A percentile compares a stretch with the other conserved stretches of the same genome.
These are phyloP conservation scores for Channa argus DNA, from an alignment of 2,113 vertebrate genomes.

Conservation along the genomic window DNA sequence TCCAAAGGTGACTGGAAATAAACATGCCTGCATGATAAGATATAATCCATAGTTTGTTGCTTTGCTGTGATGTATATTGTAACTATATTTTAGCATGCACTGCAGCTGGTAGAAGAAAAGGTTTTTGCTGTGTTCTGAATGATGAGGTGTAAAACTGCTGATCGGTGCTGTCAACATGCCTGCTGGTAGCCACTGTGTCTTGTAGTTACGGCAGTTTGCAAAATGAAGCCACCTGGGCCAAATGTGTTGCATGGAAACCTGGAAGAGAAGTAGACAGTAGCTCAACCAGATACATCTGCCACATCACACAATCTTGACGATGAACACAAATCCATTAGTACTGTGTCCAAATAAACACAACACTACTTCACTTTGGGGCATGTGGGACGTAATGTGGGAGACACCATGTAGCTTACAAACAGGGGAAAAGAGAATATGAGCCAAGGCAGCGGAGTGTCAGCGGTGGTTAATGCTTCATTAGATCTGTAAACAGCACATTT, in stretches of 20 bases:
- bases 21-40: background rate
- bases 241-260: conserved; percentile 50
- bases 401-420: background rate
- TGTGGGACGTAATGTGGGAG: background rate
- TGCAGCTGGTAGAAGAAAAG: conserved; percentile 25
- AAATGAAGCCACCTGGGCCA: conserved; percentile 41
- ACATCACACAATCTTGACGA: conserved; percentile 39
- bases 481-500: conserved; percentile 19
- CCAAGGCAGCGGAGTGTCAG: conserved; percentile 17
- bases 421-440: conserved; percentile 8
- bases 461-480: conserved; percentile 67
- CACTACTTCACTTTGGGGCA: background rate
- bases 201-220: conserved; percentile 37
- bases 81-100: conserved; percentile 6
- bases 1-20: conserved; percentile 14
- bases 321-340: conserved; percentile 54
- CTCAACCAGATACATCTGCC: conserved; percentile 18
- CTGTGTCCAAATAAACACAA: conserved; percentile 42
- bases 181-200: conserved; percentile 15
- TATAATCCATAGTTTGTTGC: background rate
- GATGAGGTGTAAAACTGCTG: conserved; percentile 42
- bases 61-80: conserved; percentile 13
- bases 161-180: conserved; percentile 14
- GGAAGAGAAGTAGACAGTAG: background rate
- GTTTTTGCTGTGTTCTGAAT: conserved; percentile 1